Conservation (phyloP, 2,113 vertebrate genomes). For the Leuciscus idus region DNA sequence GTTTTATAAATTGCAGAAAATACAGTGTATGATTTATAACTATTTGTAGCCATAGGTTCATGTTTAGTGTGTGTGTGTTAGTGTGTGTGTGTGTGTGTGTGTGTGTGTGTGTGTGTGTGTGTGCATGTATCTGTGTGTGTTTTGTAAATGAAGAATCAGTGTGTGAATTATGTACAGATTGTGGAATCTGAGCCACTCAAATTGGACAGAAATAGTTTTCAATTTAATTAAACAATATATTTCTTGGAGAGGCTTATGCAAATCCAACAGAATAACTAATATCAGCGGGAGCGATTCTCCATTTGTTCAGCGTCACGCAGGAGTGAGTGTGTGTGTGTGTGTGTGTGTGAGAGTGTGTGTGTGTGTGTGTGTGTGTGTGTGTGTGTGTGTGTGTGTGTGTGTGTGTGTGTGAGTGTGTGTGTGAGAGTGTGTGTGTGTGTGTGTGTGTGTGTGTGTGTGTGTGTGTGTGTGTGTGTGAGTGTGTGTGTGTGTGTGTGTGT, state of each 20-base stretch:
- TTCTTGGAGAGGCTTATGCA: constrained; percentile 48
- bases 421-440: too few species aligned
- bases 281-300: constrained; percentile 35
- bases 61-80: neutral
- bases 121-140: neutral
- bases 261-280: constrained; percentile 47
- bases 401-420: too few species aligned
- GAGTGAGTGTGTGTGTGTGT: neutral
- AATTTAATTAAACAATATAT: constrained; percentile 54
- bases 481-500: too few species aligned
- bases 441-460: too few species aligned
- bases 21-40: neutral
- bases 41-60: too few species aligned
- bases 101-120: neutral
- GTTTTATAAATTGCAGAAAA: neutral
- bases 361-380: too few species aligned
- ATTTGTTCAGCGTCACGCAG: constrained; percentile 12
- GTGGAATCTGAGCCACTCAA: constrained; percentile 18
- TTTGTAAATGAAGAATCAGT: neutral
- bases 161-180: constrained; percentile 14
- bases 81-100: constrained; percentile 13
- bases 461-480: too few species aligned
- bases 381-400: too few species aligned
- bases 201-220: constrained; percentile 34
- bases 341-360: too few species aligned